Evolutionary conservation across 2,113 vertebrate species (phyloP).

Genomic region (Alces alces): DNA sequence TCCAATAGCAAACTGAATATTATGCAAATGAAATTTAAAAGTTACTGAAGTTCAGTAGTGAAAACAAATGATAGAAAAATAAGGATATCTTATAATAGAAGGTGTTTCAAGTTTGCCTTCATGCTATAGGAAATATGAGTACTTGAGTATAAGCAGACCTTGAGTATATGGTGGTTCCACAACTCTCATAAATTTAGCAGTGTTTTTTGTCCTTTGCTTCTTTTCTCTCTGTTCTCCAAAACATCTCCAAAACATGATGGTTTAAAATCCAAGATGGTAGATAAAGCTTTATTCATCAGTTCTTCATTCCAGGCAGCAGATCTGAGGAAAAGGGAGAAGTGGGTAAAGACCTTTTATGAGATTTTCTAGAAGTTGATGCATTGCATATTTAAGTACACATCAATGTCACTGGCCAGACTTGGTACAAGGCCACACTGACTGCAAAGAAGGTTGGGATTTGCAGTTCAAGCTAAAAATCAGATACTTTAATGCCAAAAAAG

Average conservation of each 20-base stretch:
- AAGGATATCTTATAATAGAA: background rate
- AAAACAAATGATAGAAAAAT: background rate
- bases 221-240: background rate
- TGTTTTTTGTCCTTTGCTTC: background rate
- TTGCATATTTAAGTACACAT: accelerated
- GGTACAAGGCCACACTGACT: background rate
- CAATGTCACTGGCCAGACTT: background rate
- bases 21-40: background rate
- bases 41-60: background rate
- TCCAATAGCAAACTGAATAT: background rate
- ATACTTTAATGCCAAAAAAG: background rate
- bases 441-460: background rate
- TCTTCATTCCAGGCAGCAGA: background rate
- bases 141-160: background rate
- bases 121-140: background rate
- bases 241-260: background rate
- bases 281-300: background rate
- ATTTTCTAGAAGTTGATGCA: background rate
- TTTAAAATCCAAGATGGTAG: background rate
- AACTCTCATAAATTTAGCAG: background rate
- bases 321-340: background rate
- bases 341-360: background rate
- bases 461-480: background rate
- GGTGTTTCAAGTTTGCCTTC: background rate
- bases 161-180: background rate